Evolutionary conservation across 2,797 vertebrate species (phyloP).

Genomic region (Sitta carolinensis): DNA sequence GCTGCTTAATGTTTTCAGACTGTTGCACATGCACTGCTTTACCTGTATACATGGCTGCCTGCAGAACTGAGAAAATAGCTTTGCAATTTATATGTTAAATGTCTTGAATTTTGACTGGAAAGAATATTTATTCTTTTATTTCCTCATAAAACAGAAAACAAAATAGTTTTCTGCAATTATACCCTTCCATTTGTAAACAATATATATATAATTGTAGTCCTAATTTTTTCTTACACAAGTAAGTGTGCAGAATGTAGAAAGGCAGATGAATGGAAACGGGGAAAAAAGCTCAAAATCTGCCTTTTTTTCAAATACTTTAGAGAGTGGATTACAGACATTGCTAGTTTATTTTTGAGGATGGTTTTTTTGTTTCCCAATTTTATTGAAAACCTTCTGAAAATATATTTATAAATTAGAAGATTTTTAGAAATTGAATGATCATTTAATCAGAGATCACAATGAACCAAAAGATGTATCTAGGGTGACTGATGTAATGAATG

Average conservation of each 20-base stretch:
- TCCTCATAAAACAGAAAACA: neutral
- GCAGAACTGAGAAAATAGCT: neutral
- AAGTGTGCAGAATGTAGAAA: neutral
- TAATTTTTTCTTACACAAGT: neutral
- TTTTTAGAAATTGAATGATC: neutral
- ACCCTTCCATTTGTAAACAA: neutral
- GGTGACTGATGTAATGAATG: neutral
- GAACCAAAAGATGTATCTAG: neutral
- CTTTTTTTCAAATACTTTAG: neutral
- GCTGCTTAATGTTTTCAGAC: neutral
- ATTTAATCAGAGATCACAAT: neutral
- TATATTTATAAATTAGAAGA: neutral
- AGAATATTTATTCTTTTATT: neutral
- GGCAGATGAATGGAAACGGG: neutral
- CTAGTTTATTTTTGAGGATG: neutral
- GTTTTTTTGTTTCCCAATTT: neutral
- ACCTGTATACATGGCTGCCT: neutral
- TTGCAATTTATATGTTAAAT: neutral
- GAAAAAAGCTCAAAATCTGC: neutral
- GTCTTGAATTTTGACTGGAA: neutral
- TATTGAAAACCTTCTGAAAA: neutral
- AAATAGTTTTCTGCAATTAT: neutral
- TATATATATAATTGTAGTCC: neutral
- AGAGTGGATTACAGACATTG: neutral
- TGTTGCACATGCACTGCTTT: neutral